Conservation (phyloP, 1,140 invertebrate genomes). For the Archegozetes longisetosus region DNA sequence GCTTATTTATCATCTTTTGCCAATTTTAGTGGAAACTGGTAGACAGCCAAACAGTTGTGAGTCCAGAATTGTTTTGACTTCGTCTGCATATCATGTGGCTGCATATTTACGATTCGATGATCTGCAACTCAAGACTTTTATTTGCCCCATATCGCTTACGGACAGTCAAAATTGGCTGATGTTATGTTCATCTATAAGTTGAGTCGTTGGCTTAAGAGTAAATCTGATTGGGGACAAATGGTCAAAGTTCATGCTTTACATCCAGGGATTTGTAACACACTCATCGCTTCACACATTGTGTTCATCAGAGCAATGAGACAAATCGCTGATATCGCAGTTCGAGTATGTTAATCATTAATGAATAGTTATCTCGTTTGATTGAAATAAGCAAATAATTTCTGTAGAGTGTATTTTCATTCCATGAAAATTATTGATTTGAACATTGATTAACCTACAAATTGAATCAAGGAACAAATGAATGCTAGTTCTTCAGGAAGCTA, state of each 20-base stretch:
- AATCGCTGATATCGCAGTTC: background rate
- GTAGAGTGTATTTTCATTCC: too few species aligned
- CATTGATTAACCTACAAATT: too few species aligned
- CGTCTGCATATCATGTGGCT: slow-evolving; percentile 58
- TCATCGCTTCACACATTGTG: slow-evolving; percentile 39
- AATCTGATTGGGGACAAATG: slow-evolving; percentile 30
- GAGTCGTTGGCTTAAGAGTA: slow-evolving; percentile 41
- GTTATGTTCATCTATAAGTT: slow-evolving; percentile 44
- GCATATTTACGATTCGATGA: slow-evolving; percentile 52
- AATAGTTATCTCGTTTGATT: too few species aligned
- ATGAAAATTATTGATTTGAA: too few species aligned
- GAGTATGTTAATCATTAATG: too few species aligned
- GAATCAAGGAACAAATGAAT: too few species aligned
- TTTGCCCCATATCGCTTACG: slow-evolving; percentile 50
- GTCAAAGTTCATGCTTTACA: slow-evolving; percentile 48
- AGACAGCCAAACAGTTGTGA: slow-evolving; percentile 26
- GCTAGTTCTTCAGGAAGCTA: too few species aligned
- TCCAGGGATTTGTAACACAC: slow-evolving; percentile 71
- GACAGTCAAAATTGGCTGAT: slow-evolving; percentile 72
- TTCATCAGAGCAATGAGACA: background rate
- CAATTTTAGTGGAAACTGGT: slow-evolving; percentile 45
- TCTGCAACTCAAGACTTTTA: slow-evolving; percentile 34
- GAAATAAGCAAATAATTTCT: too few species aligned
- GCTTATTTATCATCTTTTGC: slow-evolving; percentile 64
- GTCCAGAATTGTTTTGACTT: slow-evolving; percentile 66